A percentile compares a stretch with the other conserved stretches of the same genome.
These are phyloP conservation scores for Serranus cabrilla DNA, from an alignment of 2,797 vertebrate genomes.

Conservation along the genomic window DNA sequence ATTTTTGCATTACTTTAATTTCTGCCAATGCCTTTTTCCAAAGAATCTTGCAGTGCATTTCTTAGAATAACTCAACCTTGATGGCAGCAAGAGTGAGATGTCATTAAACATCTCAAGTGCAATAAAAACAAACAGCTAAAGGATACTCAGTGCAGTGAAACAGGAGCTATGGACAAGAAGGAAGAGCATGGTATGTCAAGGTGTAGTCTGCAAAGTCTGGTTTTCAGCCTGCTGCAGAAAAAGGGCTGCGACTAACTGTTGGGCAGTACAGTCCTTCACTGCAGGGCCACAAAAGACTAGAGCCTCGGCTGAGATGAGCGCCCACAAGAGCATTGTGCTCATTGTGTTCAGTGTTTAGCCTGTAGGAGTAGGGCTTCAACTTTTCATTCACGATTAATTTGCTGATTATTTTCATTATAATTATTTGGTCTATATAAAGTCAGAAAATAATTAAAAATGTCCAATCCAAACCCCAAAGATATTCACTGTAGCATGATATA, in stretches of 20 bases:
- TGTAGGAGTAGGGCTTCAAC: neutral
- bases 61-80: constrained; percentile 2
- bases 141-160: neutral
- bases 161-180: too few species aligned
- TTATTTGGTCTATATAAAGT: too few species aligned
- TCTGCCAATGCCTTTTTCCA: neutral
- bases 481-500: too few species aligned
- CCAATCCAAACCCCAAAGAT: too few species aligned
- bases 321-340: constrained; percentile 2
- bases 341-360: neutral
- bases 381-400: too few species aligned
- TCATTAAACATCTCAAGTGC: constrained; percentile 21
- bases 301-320: constrained; percentile 13
- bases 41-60: neutral
- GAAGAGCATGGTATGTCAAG: constrained; percentile 4
- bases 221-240: constrained; percentile 11
- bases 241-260: constrained; percentile 12
- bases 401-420: too few species aligned
- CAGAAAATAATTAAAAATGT: too few species aligned
- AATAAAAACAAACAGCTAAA: constrained; percentile 13
- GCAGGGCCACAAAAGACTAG: constrained; percentile 20
- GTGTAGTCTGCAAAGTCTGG: constrained; percentile 15
- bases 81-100: constrained; percentile 7
- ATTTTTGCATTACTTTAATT: neutral
- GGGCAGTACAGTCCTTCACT: constrained; percentile 26